Conservation (phyloP, 2,113 vertebrate species). For the Electrona antarctica region DNA sequence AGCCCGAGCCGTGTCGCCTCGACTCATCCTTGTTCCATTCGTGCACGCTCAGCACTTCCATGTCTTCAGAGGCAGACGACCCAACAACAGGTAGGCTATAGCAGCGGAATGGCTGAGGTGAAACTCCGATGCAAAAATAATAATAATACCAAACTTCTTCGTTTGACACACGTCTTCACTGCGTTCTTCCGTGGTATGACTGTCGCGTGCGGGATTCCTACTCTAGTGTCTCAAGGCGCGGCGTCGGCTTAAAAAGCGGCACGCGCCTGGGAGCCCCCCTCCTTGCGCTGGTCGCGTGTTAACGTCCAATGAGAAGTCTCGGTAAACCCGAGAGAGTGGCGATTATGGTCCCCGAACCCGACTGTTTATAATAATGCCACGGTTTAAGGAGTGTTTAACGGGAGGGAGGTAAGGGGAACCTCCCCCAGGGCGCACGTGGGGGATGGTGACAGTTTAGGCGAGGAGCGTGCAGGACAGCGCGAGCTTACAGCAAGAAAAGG, state of each 20-base stretch:
- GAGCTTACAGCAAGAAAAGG: slow-evolving; percentile 35
- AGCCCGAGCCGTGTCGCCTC: slow-evolving; percentile 37
- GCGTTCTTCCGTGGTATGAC: slow-evolving; percentile 45
- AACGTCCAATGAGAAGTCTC: slow-evolving; percentile 84
- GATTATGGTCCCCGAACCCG: slow-evolving; percentile 60
- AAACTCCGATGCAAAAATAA: neutral
- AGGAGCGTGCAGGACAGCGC: slow-evolving; percentile 61
- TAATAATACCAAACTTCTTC: slow-evolving; percentile 18
- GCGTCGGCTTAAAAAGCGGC: slow-evolving; percentile 94
- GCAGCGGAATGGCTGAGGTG: neutral
- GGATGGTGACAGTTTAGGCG: slow-evolving; percentile 36
- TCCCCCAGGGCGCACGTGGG: slow-evolving; percentile 75
- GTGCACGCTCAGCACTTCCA: slow-evolving; percentile 74
- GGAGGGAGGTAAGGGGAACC: slow-evolving; percentile 66
- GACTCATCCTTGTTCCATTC: slow-evolving; percentile 66
- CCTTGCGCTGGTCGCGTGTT: slow-evolving; percentile 93
- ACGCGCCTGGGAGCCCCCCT: slow-evolving; percentile 91
- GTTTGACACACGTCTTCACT: slow-evolving; percentile 36
- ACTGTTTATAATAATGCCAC: slow-evolving; percentile 70
- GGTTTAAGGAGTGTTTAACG: slow-evolving; percentile 71
- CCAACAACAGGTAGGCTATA: neutral
- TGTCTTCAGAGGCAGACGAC: slow-evolving; percentile 34
- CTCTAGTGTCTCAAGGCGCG: slow-evolving; percentile 87
- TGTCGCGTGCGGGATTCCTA: slow-evolving; percentile 85
- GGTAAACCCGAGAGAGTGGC: slow-evolving; percentile 66